A percentile compares a stretch with the other conserved stretches of the same genome.
These are phyloP conservation scores for Matsumyia berberina DNA, from an alignment of 2,888 invertebrate genomes.

Conservation along the genomic window DNA sequence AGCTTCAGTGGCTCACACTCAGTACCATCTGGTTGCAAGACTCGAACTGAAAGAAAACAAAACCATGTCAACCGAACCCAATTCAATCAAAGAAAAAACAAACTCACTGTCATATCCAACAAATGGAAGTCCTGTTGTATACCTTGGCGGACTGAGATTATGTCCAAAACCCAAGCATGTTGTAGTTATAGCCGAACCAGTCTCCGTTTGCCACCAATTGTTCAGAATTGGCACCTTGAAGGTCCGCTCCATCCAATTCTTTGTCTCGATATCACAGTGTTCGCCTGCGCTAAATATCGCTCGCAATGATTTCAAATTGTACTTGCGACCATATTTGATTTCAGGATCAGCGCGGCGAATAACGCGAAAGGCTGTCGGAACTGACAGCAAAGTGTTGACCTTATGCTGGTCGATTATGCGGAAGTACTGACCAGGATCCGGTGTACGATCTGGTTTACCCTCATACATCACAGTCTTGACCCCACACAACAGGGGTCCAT, in stretches of 20 bases:
- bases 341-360: conserved; percentile 93
- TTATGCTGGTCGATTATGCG: conserved; percentile 94
- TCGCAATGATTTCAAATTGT: conserved; percentile 89
- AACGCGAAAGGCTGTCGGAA: conserved; percentile 94
- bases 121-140: conserved; percentile 93
- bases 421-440: conserved; percentile 96
- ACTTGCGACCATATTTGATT: conserved; percentile 88
- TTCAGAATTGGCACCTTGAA: conserved; percentile 92
- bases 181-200: conserved; percentile 95
- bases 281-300: conserved; percentile 95
- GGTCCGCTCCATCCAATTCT: conserved; percentile 89
- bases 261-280: conserved; percentile 96
- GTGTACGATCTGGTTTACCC: conserved; percentile 97
- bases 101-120: conserved; percentile 93
- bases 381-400: conserved; percentile 93
- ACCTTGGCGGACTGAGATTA: conserved; percentile 89
- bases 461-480: conserved; percentile 93
- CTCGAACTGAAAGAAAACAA: conserved; percentile 85
- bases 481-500: conserved; percentile 93
- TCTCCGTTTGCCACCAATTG: conserved; percentile 99
- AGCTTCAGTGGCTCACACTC: conserved; percentile 89
- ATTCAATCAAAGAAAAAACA: not conserved
- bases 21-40: conserved; percentile 89
- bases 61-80: not conserved
- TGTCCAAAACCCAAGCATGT: conserved; percentile 92